Base-by-base conservation (phyloP, 2,797 vertebrate genomes). In the Acridotheres tristis region DNA sequence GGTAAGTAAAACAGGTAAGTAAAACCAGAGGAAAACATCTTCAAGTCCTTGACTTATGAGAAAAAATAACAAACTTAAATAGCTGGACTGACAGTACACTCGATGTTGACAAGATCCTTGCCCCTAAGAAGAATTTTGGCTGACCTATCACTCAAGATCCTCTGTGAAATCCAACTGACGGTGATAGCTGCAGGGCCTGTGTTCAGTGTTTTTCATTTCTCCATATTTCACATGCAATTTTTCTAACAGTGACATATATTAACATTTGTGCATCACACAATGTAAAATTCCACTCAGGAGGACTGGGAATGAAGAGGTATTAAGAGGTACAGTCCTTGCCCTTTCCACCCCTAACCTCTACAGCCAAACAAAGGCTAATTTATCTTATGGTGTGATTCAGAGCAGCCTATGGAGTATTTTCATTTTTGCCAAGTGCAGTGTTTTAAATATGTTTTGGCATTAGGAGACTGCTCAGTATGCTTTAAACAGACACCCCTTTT, bases 91-190 rank as follows among this genome's bases (percentile, higher is more conserved):
- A 82, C 79, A 81, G 59, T 32, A 57, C 2, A 13, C 45, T 88
- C 1, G 4, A 53, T 79, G 48, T 45, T 86, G 85, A 94, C 51
- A 93, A 63, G 74, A 86, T 91, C 45, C 32, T 86, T 93, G 91
- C 92, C 94, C 55, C 13, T 69, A 86, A 85, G 93, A 91, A 84
- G 32, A 94, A 93, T 89, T 90, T 78, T 81, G 83, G 76, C 74
- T 7, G 22, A 95, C 80, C 79, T 92, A 91, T 95, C 89, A 86
- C 66, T 94, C 89, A 95, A 86, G 85, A 88, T 73, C 47, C 27
- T 68, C 66, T 47, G 69, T 85, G 76, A 94, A 96, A 95, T 95
- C 57, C 71, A 86, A 53, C 29, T 96, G 90, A 95, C 54, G 10
- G 67, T 42, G 10, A 90, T 68, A 81, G 95, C 94, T 89, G 55